phyloP scores from a whole-genome alignment of 1,140 invertebrate species.

The Kradibia gibbosae region DNA sequence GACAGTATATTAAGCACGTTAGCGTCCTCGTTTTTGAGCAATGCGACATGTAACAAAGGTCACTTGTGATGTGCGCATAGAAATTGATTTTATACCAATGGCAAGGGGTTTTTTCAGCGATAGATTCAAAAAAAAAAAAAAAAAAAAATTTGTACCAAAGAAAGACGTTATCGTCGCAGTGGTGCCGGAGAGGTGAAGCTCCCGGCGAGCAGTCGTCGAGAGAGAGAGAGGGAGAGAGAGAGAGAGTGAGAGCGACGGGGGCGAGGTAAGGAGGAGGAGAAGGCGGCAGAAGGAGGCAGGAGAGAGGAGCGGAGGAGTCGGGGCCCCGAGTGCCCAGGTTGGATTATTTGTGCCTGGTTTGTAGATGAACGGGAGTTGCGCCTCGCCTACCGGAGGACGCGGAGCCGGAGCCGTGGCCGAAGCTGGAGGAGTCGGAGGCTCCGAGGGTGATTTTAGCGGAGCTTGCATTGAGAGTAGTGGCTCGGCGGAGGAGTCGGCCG shows the following conservation, averaged over 20 bases:
- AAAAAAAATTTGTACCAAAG: too few species aligned
- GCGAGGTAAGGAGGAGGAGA: background rate
- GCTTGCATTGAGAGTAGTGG: constrained; percentile 51
- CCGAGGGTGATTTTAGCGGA: constrained; percentile 59
- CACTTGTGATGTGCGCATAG: too few species aligned
- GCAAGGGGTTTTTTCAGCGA: too few species aligned
- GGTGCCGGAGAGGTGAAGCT: too few species aligned
- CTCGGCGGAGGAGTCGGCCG: constrained; percentile 58
- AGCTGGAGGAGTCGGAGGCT: constrained; percentile 53
- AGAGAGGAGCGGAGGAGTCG: background rate
- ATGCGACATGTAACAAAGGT: too few species aligned
- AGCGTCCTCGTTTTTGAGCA: too few species aligned
- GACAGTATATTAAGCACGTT: too few species aligned
- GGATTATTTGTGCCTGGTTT: constrained; percentile 65
- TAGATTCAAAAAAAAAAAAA: too few species aligned
- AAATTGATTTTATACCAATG: too few species aligned
- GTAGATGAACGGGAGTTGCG: constrained; percentile 87
- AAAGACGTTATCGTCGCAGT: too few species aligned
- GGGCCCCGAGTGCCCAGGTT: constrained; percentile 8
- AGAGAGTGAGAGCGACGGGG: background rate
- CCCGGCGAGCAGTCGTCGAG: too few species aligned
- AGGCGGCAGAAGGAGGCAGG: background rate
- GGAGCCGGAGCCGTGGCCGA: constrained; percentile 40
- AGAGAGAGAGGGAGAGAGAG: constrained; percentile 10
- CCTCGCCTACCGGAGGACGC: constrained; percentile 75